These are phyloP conservation scores for Halcyon badia DNA, from an alignment of 2,797 vertebrate genomes.

Conservation along the genomic window DNA sequence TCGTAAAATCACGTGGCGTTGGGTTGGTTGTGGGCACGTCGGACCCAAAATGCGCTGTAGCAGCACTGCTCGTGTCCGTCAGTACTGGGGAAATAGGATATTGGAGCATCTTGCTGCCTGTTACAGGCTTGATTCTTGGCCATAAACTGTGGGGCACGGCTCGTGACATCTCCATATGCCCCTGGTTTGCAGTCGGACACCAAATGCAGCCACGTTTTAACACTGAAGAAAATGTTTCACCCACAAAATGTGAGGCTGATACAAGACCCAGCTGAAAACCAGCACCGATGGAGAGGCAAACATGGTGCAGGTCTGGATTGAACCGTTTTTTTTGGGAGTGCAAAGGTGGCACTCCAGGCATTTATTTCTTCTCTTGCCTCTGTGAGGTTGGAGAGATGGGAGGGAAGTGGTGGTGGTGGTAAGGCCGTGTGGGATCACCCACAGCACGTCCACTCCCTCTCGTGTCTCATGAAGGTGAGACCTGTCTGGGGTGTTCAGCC, in stretches of 20 bases:
- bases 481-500: neutral
- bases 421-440: neutral
- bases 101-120: neutral
- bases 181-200: neutral
- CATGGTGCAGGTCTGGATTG: rapidly evolving
- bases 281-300: rapidly evolving
- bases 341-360: neutral
- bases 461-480: rapidly evolving
- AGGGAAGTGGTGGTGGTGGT: neutral
- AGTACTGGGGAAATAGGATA: neutral
- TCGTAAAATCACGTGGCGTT: neutral
- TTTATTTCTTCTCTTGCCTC: neutral
- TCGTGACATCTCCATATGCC: rapidly evolving
- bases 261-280: rapidly evolving
- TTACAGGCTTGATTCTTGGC: neutral
- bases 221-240: neutral
- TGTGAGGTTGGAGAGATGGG: neutral
- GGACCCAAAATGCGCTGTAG: neutral
- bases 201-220: neutral
- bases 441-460: neutral
- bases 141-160: neutral
- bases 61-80: neutral
- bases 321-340: rapidly evolving
- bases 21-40: neutral
- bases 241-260: neutral